Evolutionary conservation across 1,140 invertebrate genomes (phyloP).

Genomic region (Drosophila simulans): DNA sequence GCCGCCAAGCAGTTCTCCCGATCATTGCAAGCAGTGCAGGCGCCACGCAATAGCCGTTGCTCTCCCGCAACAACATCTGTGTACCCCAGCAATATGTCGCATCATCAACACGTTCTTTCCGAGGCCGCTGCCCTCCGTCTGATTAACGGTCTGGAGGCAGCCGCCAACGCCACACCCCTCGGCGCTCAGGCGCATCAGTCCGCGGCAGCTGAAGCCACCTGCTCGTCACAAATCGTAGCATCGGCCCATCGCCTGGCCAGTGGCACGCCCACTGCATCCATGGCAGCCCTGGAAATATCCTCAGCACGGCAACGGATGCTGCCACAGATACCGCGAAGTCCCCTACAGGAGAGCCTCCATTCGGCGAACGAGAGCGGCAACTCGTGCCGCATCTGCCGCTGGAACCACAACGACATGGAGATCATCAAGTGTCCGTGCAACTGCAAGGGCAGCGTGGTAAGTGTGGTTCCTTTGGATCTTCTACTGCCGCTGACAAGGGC

Average conservation of each 20-base stretch:
- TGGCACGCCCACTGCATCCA: constrained; percentile 1
- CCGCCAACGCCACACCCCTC: constrained; percentile 1
- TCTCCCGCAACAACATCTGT: not conserved
- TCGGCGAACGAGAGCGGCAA: constrained; percentile 71
- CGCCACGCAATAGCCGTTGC: too few species aligned
- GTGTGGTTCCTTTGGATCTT: constrained; percentile 1
- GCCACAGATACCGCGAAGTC: constrained; percentile 1
- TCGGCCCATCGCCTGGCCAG: not conserved
- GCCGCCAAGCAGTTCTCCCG: constrained; percentile 3
- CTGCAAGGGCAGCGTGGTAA: constrained; percentile 80
- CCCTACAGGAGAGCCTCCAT: constrained; percentile 45
- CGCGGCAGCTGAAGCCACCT: not conserved
- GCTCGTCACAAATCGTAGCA: not conserved
- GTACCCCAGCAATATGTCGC: constrained; percentile 14
- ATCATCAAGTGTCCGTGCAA: constrained; percentile 73
- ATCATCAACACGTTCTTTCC: constrained; percentile 22
- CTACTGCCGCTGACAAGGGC: not conserved
- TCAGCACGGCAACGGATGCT: constrained; percentile 12
- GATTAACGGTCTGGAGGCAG: constrained; percentile 37
- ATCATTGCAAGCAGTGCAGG: constrained; percentile 6
- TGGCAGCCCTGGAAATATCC: constrained; percentile 7
- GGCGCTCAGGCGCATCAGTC: not conserved
- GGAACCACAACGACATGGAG: constrained; percentile 74
- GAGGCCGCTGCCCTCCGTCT: constrained; percentile 59
- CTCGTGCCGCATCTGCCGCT: constrained; percentile 79